Evolutionary conservation across 1,140 invertebrate species (phyloP).

Genomic region (Calycopis cecrops): DNA sequence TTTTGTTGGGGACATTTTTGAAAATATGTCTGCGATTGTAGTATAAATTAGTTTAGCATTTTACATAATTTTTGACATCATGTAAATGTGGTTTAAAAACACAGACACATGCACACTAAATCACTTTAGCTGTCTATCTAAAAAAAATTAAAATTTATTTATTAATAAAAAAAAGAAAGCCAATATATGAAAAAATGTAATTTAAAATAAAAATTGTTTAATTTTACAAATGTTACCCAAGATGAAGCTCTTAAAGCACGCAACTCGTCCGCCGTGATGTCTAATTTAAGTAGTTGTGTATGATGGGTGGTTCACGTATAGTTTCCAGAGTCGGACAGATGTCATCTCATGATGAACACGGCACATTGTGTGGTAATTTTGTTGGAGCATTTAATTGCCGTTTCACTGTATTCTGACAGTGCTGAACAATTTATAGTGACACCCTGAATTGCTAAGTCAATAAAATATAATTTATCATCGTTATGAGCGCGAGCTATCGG

Average conservation of each 20-base stretch:
- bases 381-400: conserved; percentile 64
- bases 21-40: too few species aligned
- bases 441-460: conserved; percentile 54
- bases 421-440: conserved; percentile 68
- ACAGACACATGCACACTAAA: too few species aligned
- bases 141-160: too few species aligned
- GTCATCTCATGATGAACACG: conserved; percentile 68
- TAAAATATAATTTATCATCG: conserved; percentile 60
- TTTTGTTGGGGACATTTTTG: too few species aligned
- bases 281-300: conserved; percentile 34
- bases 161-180: too few species aligned
- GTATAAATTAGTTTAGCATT: too few species aligned
- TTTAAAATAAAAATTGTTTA: too few species aligned
- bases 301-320: conserved; percentile 44
- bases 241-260: not conserved
- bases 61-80: too few species aligned
- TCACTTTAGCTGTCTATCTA: too few species aligned
- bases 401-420: conserved; percentile 59
- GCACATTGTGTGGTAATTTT: conserved; percentile 71
- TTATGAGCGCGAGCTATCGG: conserved; percentile 28
- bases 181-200: too few species aligned
- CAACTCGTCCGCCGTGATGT: not conserved
- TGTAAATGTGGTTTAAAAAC: too few species aligned
- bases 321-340: conserved; percentile 42
- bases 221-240: too few species aligned